Percentiles rank a stretch among this genome's conserved stretches.
Evolutionary conservation across 2,113 vertebrate genomes (phyloP).

Genomic region (Cephalopholis sonnerati): DNA sequence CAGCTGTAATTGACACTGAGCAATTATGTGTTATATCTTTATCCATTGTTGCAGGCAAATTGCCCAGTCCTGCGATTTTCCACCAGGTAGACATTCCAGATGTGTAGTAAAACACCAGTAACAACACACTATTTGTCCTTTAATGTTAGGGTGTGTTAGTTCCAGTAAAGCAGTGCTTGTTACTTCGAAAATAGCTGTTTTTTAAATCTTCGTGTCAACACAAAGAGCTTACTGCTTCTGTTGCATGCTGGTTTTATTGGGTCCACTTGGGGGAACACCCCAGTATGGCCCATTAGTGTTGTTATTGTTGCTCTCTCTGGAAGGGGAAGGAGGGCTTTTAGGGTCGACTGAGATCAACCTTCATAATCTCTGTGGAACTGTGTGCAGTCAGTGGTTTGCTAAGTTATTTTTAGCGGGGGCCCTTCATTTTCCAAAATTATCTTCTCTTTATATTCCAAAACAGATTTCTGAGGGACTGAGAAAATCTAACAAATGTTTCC

Average conservation of each 20-base stretch:
- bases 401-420: neutral
- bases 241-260: slow-evolving; percentile 42
- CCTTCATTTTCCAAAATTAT: neutral
- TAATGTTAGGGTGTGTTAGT: slow-evolving; percentile 35
- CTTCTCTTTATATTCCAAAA: neutral
- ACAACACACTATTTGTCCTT: slow-evolving; percentile 32
- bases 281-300: slow-evolving; percentile 21
- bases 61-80: neutral
- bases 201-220: slow-evolving; percentile 32
- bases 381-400: neutral
- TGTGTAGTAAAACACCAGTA: slow-evolving; percentile 21
- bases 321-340: too few species aligned
- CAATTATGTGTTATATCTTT: neutral
- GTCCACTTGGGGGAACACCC: slow-evolving; percentile 33
- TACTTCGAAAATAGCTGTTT: slow-evolving; percentile 16
- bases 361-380: slow-evolving; percentile 4
- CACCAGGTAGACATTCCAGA: slow-evolving; percentile 16
- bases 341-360: neutral
- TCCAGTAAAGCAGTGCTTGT: slow-evolving; percentile 14
- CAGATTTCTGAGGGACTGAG: slow-evolving; percentile 7
- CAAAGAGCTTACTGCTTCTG: neutral
- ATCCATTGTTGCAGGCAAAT: neutral
- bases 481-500: neutral
- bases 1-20: neutral
- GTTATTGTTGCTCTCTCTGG: neutral